A percentile compares a stretch with the other conserved stretches of the same genome.
Conservation (phyloP, 2,797 vertebrate genomes). For the Danio albolineatus region DNA sequence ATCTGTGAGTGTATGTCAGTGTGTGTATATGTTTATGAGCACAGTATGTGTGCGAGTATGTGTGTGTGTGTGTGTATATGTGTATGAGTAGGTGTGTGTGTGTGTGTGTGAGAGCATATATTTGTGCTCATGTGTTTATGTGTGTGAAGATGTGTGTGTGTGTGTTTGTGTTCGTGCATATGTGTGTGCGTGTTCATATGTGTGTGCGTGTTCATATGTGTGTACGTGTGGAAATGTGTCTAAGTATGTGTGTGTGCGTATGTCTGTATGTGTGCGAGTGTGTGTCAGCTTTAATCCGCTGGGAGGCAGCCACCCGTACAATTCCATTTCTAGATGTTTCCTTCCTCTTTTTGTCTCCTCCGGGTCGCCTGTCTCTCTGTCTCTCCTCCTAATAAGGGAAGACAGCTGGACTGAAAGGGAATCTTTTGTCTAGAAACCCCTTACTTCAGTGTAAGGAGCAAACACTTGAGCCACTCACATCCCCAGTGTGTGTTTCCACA, state of each 20-base stretch:
- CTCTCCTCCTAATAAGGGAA: conserved; percentile 55
- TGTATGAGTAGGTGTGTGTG: too few relatives aligned
- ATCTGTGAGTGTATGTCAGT: too few relatives aligned
- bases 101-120: too few relatives aligned
- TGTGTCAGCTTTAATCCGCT: conserved; percentile 48
- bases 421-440: conserved; percentile 34
- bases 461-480: conserved; percentile 37
- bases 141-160: too few relatives aligned
- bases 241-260: background rate
- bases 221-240: conserved; percentile 12
- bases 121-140: too few relatives aligned
- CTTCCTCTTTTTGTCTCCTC: background rate
- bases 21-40: too few relatives aligned
- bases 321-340: conserved; percentile 30
- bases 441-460: conserved; percentile 41
- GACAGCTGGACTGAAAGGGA: conserved; percentile 38
- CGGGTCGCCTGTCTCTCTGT: conserved; percentile 1
- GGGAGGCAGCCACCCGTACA: conserved; percentile 31
- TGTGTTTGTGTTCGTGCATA: too few relatives aligned
- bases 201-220: conserved; percentile 33
- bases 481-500: conserved; percentile 15
- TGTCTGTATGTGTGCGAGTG: background rate
- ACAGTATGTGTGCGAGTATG: too few relatives aligned
- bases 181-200: too few relatives aligned
- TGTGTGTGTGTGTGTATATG: too few relatives aligned